Evolutionary conservation across 2,888 invertebrate species (phyloP).

Genomic region (Parochlus steinenii): DNA sequence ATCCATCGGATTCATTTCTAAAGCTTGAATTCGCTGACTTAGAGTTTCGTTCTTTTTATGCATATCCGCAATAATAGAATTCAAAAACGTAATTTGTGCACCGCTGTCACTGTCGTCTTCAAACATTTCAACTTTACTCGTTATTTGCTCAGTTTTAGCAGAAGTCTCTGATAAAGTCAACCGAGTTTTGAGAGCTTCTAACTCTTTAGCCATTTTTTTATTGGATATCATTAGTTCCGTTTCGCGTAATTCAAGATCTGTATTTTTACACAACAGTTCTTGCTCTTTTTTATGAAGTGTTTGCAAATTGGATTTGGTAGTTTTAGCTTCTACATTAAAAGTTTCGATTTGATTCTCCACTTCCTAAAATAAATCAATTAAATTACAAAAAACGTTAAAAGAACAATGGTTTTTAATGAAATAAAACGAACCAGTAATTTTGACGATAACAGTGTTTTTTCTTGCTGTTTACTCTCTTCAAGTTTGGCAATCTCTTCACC

Average conservation of each 20-base stretch:
- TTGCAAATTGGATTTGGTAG: neutral
- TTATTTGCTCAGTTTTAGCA: too few relatives aligned
- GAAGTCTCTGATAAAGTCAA: too few relatives aligned
- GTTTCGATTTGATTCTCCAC: constrained; percentile 17
- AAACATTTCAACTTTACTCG: constrained; percentile 34
- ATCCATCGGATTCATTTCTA: constrained; percentile 38
- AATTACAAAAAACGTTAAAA: too few relatives aligned
- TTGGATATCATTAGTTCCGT: constrained; percentile 9
- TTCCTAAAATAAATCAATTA: too few relatives aligned
- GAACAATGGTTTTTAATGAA: too few relatives aligned
- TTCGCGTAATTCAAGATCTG: constrained; percentile 16
- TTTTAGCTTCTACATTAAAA: constrained; percentile 20
- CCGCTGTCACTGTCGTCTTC: constrained; percentile 36
- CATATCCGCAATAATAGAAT: constrained; percentile 93
- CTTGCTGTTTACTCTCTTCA: constrained; percentile 10
- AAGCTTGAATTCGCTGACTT: constrained; percentile 56
- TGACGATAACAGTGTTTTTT: constrained; percentile 5
- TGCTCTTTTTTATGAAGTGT: constrained; percentile 14
- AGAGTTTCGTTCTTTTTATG: constrained; percentile 81
- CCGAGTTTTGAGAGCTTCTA: neutral
- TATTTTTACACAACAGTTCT: constrained; percentile 21
- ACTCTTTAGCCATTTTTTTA: constrained; percentile 7
- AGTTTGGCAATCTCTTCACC: constrained; percentile 6
- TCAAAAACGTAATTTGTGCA: constrained; percentile 74
- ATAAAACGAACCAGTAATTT: too few relatives aligned